Conservation (phyloP, 2,113 vertebrate genomes). For the Henicopernis longicauda region DNA sequence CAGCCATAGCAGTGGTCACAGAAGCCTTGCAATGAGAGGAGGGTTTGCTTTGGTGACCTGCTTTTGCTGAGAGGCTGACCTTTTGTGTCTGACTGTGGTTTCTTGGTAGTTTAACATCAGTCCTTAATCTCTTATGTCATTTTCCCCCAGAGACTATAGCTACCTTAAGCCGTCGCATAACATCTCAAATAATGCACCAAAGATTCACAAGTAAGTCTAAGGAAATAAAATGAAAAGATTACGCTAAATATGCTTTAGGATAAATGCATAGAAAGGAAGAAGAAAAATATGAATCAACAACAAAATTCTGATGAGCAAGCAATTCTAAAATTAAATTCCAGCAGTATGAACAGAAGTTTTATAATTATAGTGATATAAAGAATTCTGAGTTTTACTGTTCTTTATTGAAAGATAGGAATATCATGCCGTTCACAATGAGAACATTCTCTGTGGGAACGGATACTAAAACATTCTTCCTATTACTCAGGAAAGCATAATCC, state of each 20-base stretch:
- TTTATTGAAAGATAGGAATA: background rate
- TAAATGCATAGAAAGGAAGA: background rate
- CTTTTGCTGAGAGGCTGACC: background rate
- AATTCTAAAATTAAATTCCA: conserved; percentile 1
- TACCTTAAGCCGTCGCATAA: background rate
- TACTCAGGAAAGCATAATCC: background rate
- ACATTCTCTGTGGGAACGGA: conserved; percentile 19
- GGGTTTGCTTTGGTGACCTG: background rate
- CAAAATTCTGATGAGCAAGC: conserved; percentile 4
- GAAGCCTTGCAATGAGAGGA: background rate
- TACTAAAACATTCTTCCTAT: background rate
- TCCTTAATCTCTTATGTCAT: background rate
- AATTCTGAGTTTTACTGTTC: background rate
- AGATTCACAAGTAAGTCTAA: background rate
- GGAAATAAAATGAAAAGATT: background rate
- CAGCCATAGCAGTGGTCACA: background rate
- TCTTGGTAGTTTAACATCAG: background rate
- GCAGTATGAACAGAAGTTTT: background rate
- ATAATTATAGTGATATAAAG: background rate
- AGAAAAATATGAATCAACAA: background rate
- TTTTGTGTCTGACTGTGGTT: background rate
- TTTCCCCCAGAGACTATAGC: background rate
- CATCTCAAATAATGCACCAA: background rate
- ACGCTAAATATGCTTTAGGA: background rate
- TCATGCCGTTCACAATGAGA: background rate